phyloP scores from a whole-genome alignment of 2,888 invertebrate species.

The Agriopis marginaria region DNA sequence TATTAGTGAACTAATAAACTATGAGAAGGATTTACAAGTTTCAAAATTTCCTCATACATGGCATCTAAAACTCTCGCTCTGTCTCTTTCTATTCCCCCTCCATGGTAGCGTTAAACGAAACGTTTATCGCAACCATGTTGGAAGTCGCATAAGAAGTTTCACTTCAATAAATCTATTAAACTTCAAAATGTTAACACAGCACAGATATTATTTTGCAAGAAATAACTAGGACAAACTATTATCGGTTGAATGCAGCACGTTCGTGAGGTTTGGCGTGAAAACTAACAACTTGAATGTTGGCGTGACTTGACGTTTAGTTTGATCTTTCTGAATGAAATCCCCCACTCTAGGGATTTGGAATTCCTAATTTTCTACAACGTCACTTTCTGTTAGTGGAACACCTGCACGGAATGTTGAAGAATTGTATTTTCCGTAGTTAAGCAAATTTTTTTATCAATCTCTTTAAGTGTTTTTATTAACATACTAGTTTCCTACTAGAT shows the following conservation, averaged over 20 bases:
- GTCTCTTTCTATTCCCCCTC: no score
- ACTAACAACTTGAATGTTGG: conserved; percentile 18
- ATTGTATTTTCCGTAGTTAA: background rate
- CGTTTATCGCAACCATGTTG: no score
- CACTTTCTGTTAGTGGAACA: conserved; percentile 14
- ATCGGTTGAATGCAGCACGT: conserved; percentile 11
- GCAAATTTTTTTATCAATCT: background rate
- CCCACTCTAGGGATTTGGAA: conserved; percentile 18
- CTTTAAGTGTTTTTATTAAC: background rate
- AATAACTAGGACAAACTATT: conserved; percentile 17
- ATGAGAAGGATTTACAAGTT: no score
- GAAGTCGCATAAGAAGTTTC: no score
- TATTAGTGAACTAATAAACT: no score
- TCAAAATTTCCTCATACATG: no score
- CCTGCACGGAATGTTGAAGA: conserved; percentile 1
- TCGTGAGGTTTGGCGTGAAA: conserved; percentile 11
- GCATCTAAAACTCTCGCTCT: no score
- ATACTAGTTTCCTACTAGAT: no score
- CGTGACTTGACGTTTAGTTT: conserved; percentile 23
- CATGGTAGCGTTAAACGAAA: no score
- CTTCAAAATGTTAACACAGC: background rate
- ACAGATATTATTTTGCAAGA: conserved; percentile 8
- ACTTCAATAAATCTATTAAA: conserved; percentile 4
- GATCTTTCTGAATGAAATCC: conserved; percentile 19
- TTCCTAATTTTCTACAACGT: conserved; percentile 22